Conservation (phyloP, 2,888 invertebrate species). For the Ypsolopha sequella region DNA sequence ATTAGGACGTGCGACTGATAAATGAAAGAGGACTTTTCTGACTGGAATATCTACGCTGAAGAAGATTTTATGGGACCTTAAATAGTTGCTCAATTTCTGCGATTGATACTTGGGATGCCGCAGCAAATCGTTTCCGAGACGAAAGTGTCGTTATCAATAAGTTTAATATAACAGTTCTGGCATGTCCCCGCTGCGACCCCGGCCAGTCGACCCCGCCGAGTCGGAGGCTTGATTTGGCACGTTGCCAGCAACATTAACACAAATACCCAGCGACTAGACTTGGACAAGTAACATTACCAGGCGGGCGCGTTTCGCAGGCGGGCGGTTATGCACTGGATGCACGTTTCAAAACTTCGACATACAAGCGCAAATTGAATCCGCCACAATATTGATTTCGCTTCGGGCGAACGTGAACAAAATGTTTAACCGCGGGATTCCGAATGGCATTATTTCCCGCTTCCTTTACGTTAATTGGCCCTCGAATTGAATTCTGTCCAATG, state of each 20-base stretch:
- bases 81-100: too few relatives aligned
- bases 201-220: slow-evolving; percentile 22
- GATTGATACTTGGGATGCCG: too few relatives aligned
- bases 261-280: slow-evolving; percentile 27
- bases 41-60: too few relatives aligned
- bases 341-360: slow-evolving; percentile 9
- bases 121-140: background rate
- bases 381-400: slow-evolving; percentile 8
- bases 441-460: slow-evolving; percentile 4
- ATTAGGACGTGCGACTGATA: background rate
- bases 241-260: slow-evolving; percentile 48
- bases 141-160: background rate
- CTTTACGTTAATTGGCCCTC: background rate
- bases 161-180: slow-evolving; percentile 31
- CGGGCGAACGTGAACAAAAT: slow-evolving; percentile 11
- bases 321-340: slow-evolving; percentile 6
- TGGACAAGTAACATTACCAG: slow-evolving; percentile 4
- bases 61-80: too few relatives aligned
- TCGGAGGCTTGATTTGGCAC: slow-evolving; percentile 43
- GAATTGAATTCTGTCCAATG: background rate
- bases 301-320: slow-evolving; percentile 4
- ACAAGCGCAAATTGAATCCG: slow-evolving; percentile 10
- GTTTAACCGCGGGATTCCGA: slow-evolving; percentile 7
- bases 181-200: slow-evolving; percentile 14
- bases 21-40: too few relatives aligned